Evolutionary conservation across 2,888 invertebrate genomes (phyloP).

Genomic region (Gymnosoma rotundatum): DNA sequence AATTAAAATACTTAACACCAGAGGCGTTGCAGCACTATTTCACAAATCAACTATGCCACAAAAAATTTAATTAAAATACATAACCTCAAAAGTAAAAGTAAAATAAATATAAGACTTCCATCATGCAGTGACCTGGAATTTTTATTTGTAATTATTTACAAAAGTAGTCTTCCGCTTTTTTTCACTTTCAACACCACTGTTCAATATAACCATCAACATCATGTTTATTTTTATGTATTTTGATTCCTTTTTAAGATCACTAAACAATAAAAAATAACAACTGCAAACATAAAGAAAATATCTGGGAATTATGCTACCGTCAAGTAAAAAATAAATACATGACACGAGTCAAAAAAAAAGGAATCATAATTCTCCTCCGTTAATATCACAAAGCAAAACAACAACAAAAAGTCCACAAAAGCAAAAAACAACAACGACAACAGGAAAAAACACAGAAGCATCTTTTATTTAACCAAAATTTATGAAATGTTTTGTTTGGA

Average conservation of each 20-base stretch:
- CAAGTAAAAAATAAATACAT: constrained; percentile 47
- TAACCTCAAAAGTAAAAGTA: too few species aligned
- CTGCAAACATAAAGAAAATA: constrained; percentile 25
- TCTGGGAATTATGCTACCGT: constrained; percentile 66
- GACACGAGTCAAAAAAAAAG: constrained; percentile 57
- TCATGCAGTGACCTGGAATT: neutral
- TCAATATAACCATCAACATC: constrained; percentile 19
- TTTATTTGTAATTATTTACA: too few species aligned
- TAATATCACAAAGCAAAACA: constrained; percentile 49
- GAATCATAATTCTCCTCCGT: constrained; percentile 51
- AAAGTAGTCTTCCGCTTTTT: too few species aligned
- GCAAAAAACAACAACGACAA: neutral
- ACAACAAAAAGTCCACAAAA: constrained; percentile 32
- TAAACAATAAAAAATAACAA: constrained; percentile 52
- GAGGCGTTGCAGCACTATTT: too few species aligned
- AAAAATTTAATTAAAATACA: too few species aligned
- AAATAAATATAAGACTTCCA: too few species aligned
- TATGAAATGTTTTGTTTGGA: constrained; percentile 47
- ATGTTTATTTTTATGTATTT: constrained; percentile 33
- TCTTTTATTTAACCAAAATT: constrained; percentile 51
- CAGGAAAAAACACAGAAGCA: constrained; percentile 15
- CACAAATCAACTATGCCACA: too few species aligned
- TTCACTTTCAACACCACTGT: constrained; percentile 25
- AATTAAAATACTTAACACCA: too few species aligned
- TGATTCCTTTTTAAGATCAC: constrained; percentile 49